A percentile compares a stretch with the other conserved stretches of the same genome.
These are phyloP conservation scores for Aplidium turbinatum DNA, from an alignment of 23 tunicate species.

Conservation along the genomic window DNA sequence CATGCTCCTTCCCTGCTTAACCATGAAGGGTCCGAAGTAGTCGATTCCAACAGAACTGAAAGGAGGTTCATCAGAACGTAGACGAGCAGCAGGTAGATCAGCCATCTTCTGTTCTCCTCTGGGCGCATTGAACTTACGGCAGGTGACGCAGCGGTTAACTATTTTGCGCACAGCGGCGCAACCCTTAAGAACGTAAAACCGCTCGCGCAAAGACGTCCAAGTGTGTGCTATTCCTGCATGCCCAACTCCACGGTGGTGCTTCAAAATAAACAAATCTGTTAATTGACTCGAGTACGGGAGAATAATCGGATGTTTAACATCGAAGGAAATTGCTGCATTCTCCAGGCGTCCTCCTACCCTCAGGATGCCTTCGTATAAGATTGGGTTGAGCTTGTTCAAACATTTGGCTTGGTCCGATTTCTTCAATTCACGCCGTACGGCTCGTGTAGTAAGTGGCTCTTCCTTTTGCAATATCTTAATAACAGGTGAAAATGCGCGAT, in stretches of 20 bases:
- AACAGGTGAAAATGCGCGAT: no score
- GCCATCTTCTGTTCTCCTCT: conserved; percentile 39
- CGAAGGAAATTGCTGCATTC: no score
- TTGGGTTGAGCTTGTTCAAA: no score
- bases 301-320: conserved; percentile 29
- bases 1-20: conserved; percentile 20
- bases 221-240: conserved; percentile 21
- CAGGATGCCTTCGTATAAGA: no score
- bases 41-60: conserved; percentile 13
- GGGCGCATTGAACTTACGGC: conserved; percentile 7
- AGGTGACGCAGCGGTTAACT: neutral
- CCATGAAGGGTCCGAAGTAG: conserved; percentile 30
- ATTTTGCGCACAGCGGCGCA: conserved; percentile 1
- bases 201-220: neutral
- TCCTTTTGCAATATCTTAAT: no score
- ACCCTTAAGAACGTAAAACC: conserved; percentile 28
- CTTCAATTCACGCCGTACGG: no score
- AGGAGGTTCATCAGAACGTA: conserved; percentile 4
- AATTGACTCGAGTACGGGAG: neutral
- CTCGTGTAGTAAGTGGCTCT: no score
- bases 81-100: conserved; percentile 6
- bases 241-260: conserved; percentile 3
- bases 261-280: neutral
- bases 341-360: no score
- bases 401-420: no score